Conservation (phyloP, 2,888 invertebrate species). For the Alviniconcha strummeri region DNA sequence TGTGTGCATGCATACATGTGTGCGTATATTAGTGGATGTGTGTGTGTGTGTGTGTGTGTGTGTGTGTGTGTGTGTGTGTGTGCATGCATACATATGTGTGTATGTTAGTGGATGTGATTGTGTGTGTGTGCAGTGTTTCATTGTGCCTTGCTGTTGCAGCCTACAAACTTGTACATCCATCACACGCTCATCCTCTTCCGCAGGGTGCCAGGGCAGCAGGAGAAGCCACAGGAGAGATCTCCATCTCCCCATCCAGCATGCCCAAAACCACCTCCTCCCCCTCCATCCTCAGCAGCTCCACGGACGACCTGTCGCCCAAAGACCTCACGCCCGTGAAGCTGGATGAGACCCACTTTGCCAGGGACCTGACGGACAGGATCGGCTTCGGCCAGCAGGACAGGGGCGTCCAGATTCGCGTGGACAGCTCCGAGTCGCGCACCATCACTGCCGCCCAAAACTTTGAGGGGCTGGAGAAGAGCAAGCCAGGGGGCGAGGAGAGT, state of each 20-base stretch:
- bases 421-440: conserved; percentile 25
- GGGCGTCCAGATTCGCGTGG: conserved; percentile 7
- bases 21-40: no score
- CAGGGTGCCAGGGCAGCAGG: neutral
- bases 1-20: no score
- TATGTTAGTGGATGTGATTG: no score
- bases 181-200: no score
- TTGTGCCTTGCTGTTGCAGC: no score
- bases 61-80: no score
- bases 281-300: conserved; percentile 51
- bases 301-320: conserved; percentile 21
- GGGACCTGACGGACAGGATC: neutral
- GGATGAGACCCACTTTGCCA: neutral
- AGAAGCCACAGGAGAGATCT: neutral
- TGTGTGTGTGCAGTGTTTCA: no score
- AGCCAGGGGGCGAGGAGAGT: neutral
- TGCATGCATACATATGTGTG: no score
- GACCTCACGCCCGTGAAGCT: conserved; percentile 4
- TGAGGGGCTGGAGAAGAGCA: conserved; percentile 14
- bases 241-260: conserved; percentile 31
- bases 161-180: no score
- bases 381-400: neutral
- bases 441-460: conserved; percentile 17
- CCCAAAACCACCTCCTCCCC: conserved; percentile 59
- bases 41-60: no score